These are phyloP conservation scores for Halictus quadricinctus DNA, from an alignment of 2,888 invertebrate genomes.

Conservation along the genomic window DNA sequence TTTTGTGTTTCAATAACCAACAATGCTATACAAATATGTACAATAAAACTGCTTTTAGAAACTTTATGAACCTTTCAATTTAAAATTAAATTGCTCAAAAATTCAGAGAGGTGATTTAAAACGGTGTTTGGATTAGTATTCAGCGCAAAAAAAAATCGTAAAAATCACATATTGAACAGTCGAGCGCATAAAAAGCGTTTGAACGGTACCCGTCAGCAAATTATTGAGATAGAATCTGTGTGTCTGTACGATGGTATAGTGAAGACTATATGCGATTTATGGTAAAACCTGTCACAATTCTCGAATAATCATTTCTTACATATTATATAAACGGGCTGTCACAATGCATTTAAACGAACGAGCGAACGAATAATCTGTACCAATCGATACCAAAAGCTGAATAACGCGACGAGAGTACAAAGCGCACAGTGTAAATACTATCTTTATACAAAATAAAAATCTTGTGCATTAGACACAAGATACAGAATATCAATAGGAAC, in stretches of 20 bases:
- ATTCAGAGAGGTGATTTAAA: background rate
- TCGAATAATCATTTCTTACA: background rate
- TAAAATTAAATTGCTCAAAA: background rate
- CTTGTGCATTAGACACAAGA: too few relatives aligned
- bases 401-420: background rate
- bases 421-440: background rate
- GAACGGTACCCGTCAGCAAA: background rate
- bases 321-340: background rate
- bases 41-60: background rate
- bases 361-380: background rate
- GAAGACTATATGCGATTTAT: background rate
- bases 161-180: slow-evolving; percentile 2
- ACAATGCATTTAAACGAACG: background rate
- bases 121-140: background rate
- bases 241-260: background rate
- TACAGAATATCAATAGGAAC: too few relatives aligned
- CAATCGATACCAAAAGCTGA: background rate
- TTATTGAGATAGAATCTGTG: background rate
- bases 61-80: background rate
- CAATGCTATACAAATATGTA: background rate
- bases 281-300: background rate
- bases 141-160: background rate
- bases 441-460: too few relatives aligned
- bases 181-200: background rate
- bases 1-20: background rate